These are phyloP conservation scores for Plodia interpunctella DNA, from an alignment of 1,140 invertebrate genomes.

Conservation along the genomic window DNA sequence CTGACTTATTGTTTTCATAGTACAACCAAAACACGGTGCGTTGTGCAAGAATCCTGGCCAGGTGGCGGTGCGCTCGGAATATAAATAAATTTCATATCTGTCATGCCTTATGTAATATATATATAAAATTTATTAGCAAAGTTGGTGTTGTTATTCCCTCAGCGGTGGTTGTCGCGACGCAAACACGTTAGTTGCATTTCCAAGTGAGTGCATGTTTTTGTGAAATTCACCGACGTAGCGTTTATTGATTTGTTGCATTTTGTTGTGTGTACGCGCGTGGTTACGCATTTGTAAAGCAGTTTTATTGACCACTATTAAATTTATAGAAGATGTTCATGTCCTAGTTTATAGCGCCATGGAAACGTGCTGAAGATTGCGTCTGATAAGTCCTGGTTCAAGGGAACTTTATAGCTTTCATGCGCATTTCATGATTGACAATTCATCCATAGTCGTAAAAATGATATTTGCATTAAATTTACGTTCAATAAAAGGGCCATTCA, in stretches of 20 bases:
- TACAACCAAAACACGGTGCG: slow-evolving; percentile 20
- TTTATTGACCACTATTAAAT: slow-evolving; percentile 2
- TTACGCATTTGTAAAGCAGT: background rate
- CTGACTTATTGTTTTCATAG: slow-evolving; percentile 5
- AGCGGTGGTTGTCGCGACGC: slow-evolving; percentile 15
- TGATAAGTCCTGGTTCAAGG: slow-evolving; percentile 3
- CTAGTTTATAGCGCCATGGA: background rate
- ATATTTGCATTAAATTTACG: slow-evolving; percentile 4
- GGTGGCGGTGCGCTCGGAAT: slow-evolving; percentile 35
- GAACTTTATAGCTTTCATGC: background rate
- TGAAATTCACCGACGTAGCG: slow-evolving; percentile 18
- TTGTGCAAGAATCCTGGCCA: slow-evolving; percentile 26
- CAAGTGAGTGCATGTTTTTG: slow-evolving; percentile 19
- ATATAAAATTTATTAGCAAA: slow-evolving; percentile 16
- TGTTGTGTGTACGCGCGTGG: background rate
- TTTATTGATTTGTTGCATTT: slow-evolving; percentile 9
- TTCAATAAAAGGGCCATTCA: slow-evolving; percentile 3
- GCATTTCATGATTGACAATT: slow-evolving; percentile 2
- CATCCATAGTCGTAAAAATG: background rate
- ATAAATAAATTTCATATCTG: slow-evolving; percentile 39
- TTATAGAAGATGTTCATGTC: slow-evolving; percentile 4
- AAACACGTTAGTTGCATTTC: slow-evolving; percentile 19
- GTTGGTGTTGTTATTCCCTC: slow-evolving; percentile 18
- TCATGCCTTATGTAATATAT: slow-evolving; percentile 25
- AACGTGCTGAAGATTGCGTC: slow-evolving; percentile 5